Percentiles rank a stretch among this genome's conserved stretches.
Evolutionary conservation across 2,888 invertebrate genomes (phyloP).

Genomic region (Coleophora flavipennella): DNA sequence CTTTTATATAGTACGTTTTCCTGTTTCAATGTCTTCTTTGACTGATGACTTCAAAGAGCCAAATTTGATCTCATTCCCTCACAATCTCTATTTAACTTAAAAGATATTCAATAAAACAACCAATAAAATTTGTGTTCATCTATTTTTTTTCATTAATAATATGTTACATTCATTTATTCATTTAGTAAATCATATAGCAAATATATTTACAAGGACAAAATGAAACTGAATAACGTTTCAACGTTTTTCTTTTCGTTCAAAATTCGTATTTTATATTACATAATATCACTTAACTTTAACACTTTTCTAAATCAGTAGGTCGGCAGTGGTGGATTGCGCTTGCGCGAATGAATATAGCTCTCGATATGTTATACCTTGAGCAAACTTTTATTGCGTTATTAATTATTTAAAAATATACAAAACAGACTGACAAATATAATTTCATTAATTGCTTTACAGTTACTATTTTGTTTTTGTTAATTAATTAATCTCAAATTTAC

Average conservation of each 20-base stretch:
- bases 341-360: slow-evolving; percentile 46
- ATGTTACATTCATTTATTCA: slow-evolving; percentile 72
- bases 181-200: slow-evolving; percentile 72
- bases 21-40: too few species aligned
- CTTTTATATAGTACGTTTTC: too few species aligned
- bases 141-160: slow-evolving; percentile 71
- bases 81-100: background rate
- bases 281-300: slow-evolving; percentile 67
- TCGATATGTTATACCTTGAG: slow-evolving; percentile 2
- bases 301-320: slow-evolving; percentile 56
- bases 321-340: slow-evolving; percentile 42
- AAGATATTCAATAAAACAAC: slow-evolving; percentile 34
- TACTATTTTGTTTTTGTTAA: too few species aligned
- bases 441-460: too few species aligned
- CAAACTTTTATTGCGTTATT: slow-evolving; percentile 1
- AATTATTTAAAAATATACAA: background rate
- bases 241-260: slow-evolving; percentile 65
- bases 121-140: slow-evolving; percentile 64
- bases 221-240: slow-evolving; percentile 61
- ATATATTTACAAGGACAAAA: slow-evolving; percentile 72
- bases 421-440: too few species aligned
- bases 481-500: too few species aligned
- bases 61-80: too few species aligned
- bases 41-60: too few species aligned
- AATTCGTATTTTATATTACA: slow-evolving; percentile 72